Percentiles rank a stretch among this genome's conserved stretches.
phyloP scores from a whole-genome alignment of 2,113 vertebrate species.

The Prunella himalayana region DNA sequence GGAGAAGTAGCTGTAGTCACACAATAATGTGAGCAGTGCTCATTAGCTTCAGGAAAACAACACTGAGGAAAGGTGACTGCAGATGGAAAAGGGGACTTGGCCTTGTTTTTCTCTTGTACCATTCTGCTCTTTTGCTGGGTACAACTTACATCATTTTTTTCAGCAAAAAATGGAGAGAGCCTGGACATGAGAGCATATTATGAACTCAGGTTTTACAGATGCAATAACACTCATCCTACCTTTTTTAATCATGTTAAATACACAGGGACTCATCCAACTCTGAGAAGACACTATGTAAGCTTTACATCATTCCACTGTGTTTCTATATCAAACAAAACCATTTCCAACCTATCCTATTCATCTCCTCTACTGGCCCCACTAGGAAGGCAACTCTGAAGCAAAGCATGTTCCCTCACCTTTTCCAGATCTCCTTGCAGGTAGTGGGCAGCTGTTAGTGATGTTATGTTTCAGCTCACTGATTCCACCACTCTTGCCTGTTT shows the following conservation, averaged over 20 bases:
- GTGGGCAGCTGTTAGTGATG: neutral
- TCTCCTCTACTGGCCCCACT: neutral
- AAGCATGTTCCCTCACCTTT: neutral
- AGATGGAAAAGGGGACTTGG: neutral
- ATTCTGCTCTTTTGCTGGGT: neutral
- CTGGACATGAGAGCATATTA: neutral
- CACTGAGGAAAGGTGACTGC: neutral
- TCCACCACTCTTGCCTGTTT: neutral
- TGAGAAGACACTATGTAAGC: neutral
- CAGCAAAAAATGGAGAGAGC: neutral
- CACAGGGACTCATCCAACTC: fast-evolving
- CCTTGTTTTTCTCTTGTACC: neutral
- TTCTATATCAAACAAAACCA: neutral
- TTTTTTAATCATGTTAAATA: neutral
- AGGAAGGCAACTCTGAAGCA: neutral
- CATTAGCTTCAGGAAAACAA: neutral
- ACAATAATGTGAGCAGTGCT: neutral
- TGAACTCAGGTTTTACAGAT: neutral
- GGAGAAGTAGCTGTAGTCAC: neutral
- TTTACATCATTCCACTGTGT: neutral
- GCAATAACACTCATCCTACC: neutral
- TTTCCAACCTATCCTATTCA: neutral
- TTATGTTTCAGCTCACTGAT: neutral
- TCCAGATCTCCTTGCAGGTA: neutral
- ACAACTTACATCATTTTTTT: fast-evolving